phyloP scores from a whole-genome alignment of 2,113 vertebrate species.

The Prochilodus magdalenae region DNA sequence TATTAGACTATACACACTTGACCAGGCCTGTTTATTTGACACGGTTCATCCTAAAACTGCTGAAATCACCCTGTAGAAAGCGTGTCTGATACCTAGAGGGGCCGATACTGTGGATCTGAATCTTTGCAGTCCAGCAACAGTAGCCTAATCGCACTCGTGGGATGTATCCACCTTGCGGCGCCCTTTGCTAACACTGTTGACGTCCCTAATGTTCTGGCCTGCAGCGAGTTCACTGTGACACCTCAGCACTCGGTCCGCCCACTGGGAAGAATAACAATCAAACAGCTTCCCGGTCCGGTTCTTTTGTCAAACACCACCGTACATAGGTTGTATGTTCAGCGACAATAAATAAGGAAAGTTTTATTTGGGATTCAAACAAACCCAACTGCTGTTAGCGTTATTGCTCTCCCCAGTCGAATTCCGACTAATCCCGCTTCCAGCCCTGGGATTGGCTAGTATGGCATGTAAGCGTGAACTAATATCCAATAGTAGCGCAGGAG shows the following conservation, averaged over 20 bases:
- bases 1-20: no score
- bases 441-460: neutral
- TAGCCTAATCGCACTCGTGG: neutral
- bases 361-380: neutral
- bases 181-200: slow-evolving; percentile 14
- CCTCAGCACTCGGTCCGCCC: neutral
- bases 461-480: neutral
- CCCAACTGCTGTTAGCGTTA: neutral
- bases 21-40: no score
- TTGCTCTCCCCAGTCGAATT: neutral
- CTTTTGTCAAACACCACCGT: neutral
- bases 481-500: neutral
- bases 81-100: no score
- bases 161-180: slow-evolving; percentile 37
- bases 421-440: neutral
- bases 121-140: no score
- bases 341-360: neutral
- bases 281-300: neutral
- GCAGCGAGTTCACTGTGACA: neutral
- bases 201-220: neutral
- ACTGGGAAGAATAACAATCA: no score
- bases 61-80: no score
- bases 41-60: no score
- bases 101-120: no score
- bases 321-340: neutral